These are phyloP conservation scores for Spodoptera litura DNA, from an alignment of 1,140 invertebrate species.

Conservation along the genomic window DNA sequence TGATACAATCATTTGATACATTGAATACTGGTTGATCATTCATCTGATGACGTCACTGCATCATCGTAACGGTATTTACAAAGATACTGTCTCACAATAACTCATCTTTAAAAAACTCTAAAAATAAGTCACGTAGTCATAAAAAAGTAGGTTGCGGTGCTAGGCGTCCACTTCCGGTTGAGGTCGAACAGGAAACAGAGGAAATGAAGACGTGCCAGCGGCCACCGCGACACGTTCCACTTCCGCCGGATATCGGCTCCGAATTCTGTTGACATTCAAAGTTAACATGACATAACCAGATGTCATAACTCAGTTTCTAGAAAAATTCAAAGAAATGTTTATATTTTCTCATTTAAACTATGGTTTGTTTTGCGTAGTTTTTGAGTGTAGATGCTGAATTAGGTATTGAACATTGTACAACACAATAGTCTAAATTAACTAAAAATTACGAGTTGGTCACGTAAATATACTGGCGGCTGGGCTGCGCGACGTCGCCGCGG, in stretches of 20 bases:
- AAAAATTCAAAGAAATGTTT: background rate
- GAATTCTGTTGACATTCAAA: conserved; percentile 22
- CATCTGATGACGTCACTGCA: too few relatives aligned
- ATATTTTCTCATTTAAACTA: too few relatives aligned
- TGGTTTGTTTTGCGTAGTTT: too few relatives aligned
- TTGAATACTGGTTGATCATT: too few relatives aligned
- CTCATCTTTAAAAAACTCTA: background rate
- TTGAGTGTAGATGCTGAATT: too few relatives aligned
- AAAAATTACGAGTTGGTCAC: too few relatives aligned
- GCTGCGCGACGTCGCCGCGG: too few relatives aligned
- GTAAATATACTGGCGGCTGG: too few relatives aligned
- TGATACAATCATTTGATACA: too few relatives aligned
- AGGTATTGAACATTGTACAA: too few relatives aligned
- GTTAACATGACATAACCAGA: background rate
- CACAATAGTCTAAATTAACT: too few relatives aligned
- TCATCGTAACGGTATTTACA: too few relatives aligned
- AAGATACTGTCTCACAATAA: background rate
- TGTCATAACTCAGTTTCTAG: background rate
- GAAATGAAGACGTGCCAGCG: conserved; percentile 58
- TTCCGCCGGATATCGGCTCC: conserved; percentile 38
- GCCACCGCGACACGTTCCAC: conserved; percentile 46
- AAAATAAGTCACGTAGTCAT: conserved; percentile 23
- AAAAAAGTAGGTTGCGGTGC: conserved; percentile 27
- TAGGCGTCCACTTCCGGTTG: conserved; percentile 49
- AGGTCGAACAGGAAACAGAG: conserved; percentile 57